These are phyloP conservation scores for Poeciliopsis prolifica DNA, from an alignment of 2,113 vertebrate genomes.

Conservation along the genomic window DNA sequence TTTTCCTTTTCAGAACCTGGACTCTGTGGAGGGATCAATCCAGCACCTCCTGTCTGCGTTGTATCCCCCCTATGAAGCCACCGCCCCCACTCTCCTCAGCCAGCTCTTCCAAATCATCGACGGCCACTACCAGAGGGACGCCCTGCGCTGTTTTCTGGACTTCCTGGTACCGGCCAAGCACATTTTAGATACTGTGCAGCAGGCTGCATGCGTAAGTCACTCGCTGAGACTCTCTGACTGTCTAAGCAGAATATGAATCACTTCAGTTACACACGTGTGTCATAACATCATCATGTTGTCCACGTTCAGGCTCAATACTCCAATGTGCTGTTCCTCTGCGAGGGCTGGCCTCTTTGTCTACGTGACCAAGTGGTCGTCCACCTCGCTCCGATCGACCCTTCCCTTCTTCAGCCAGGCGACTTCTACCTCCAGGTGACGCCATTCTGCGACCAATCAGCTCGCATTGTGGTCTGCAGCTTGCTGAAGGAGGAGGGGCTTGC, in stretches of 20 bases:
- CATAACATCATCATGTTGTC: not conserved
- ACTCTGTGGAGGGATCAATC: constrained; percentile 85
- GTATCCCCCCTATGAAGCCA: constrained; percentile 89
- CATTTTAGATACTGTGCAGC: constrained; percentile 87
- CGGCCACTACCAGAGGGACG: constrained; percentile 82
- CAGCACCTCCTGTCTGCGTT: constrained; percentile 86
- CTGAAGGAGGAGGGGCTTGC: constrained; percentile 76
- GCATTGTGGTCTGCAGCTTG: constrained; percentile 85
- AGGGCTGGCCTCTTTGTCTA: constrained; percentile 93
- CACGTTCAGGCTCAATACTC: constrained; percentile 82
- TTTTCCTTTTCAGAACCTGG: constrained; percentile 75
- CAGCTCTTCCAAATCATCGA: constrained; percentile 90
- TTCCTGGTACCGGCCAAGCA: constrained; percentile 91
- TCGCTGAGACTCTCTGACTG: not conserved
- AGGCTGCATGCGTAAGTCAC: constrained; percentile 89
- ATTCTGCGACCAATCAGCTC: constrained; percentile 80
- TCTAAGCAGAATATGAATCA: not conserved
- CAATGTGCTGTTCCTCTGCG: constrained; percentile 83
- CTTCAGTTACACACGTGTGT: not conserved
- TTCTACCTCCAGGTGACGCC: constrained; percentile 90
- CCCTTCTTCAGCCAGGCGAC: constrained; percentile 84
- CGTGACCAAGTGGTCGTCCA: constrained; percentile 85
- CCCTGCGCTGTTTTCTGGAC: constrained; percentile 87
- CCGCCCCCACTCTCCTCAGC: constrained; percentile 85
- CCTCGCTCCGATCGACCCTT: constrained; percentile 82